Evolutionary conservation across 2,888 invertebrate species (phyloP), one percentile per base, ranked within the genome.

Genomic region (Xylota sylvarum): DNA sequence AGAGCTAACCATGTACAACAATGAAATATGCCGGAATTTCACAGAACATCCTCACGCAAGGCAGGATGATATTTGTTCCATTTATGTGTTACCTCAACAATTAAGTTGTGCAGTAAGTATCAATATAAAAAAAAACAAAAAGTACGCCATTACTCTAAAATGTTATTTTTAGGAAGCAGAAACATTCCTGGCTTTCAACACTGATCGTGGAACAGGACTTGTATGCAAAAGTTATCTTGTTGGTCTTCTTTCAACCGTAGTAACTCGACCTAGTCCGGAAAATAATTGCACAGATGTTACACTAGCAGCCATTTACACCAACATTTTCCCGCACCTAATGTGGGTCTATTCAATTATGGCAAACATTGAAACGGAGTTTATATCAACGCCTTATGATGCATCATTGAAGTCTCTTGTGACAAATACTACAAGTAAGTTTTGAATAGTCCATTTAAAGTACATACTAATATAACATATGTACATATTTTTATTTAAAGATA

Each of bases 161-260:
- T 52, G 60, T 5, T 12, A 23, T 62, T 32, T n/a, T 52, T 50
- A 89, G 89, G 65, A 56, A 32, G 32, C 85, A 37, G 74, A 83
- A 14, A 56, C 65, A 9, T 70, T 85, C 7, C 62, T 86, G 19
- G 48, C 76, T 2, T 84, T 85, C 5, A 89, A 88, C 58, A 79
- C 48, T 9, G 89, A 89, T 55, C 88, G 88, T 12, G 89, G 89
- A 70, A 88, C 89, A 9, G 89, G 89, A 0, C 78, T 89, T 0
- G 86, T 89, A 5, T 88, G 89, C 35, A 80, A 79, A 4, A 88
- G 78, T 65, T 88, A 82, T 14, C 56, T 89, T 14, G 74, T 88
- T 1, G 89, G 88, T 0, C 48, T 89, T 0, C 79, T 89, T 10
- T 89, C 89, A 5, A 80, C 87, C 2, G 84, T 88, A 32, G 82